These are phyloP conservation scores for Deilephila porcellus DNA, from an alignment of 2,888 invertebrate genomes.

Conservation along the genomic window DNA sequence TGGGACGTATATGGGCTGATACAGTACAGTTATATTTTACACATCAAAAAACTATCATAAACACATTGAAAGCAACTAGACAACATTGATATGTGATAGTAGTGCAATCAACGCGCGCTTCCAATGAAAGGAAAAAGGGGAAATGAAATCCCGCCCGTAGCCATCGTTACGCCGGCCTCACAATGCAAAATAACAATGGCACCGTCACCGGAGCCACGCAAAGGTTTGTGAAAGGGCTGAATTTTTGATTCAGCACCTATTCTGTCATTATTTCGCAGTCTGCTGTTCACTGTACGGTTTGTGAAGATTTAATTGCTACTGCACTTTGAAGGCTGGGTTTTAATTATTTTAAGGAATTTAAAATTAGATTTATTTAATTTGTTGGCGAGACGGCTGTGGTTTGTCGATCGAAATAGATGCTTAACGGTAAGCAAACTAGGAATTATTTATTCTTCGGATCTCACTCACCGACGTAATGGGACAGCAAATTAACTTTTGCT, in stretches of 20 bases:
- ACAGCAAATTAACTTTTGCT: too few relatives aligned
- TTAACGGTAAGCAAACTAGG: too few relatives aligned
- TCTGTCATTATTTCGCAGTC: not conserved
- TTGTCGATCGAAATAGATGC: too few relatives aligned
- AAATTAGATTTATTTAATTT: too few relatives aligned
- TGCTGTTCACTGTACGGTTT: not conserved
- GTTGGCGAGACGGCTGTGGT: too few relatives aligned
- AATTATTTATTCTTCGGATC: too few relatives aligned
- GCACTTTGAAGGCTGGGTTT: too few relatives aligned
- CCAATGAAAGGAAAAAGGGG: conserved; percentile 12
- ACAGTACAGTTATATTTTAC: too few relatives aligned
- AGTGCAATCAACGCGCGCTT: not conserved
- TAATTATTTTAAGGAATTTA: too few relatives aligned
- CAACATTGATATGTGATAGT: not conserved
- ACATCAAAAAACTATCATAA: not conserved
- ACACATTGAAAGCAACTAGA: not conserved
- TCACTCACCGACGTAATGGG: too few relatives aligned
- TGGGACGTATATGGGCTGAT: too few relatives aligned
- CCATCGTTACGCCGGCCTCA: not conserved
- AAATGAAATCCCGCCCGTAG: conserved; percentile 3
- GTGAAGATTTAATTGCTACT: not conserved
- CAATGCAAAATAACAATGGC: not conserved
- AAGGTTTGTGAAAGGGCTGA: not conserved
- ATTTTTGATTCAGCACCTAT: not conserved
- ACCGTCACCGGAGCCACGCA: not conserved